Conservation (phyloP, 2,113 vertebrate species). For the Erythrolamprus reginae region DNA sequence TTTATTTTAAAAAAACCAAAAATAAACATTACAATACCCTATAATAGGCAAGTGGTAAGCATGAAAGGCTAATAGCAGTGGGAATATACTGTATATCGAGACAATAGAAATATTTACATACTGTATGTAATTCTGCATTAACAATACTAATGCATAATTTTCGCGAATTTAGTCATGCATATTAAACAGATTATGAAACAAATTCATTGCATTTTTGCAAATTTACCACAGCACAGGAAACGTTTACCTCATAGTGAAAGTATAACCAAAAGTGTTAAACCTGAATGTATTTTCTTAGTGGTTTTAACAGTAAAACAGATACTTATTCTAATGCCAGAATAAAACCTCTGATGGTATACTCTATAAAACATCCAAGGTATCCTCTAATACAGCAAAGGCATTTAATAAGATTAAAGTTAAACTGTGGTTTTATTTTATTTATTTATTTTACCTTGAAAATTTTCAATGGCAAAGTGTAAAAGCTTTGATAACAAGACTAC, state of each 20-base stretch:
- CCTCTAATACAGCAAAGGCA: background rate
- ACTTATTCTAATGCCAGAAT: background rate
- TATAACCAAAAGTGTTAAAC: conserved; percentile 17
- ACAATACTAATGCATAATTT: background rate
- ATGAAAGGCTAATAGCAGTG: background rate
- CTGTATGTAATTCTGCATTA: background rate
- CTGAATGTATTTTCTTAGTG: background rate
- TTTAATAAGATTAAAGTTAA: background rate
- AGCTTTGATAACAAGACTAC: background rate
- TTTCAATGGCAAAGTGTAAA: background rate
- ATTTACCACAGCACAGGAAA: conserved; percentile 18
- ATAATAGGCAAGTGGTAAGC: background rate
- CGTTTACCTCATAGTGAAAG: conserved; percentile 13
- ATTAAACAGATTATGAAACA: background rate
- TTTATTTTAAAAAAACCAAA: too few relatives aligned
- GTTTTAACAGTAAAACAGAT: conserved; percentile 9
- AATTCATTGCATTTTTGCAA: background rate
- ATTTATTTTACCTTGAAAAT: too few relatives aligned
- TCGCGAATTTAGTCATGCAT: background rate
- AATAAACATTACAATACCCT: background rate
- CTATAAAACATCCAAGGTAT: background rate
- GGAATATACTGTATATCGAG: background rate
- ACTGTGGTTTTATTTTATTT: background rate
- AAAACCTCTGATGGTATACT: background rate
- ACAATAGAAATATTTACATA: background rate